phyloP scores from a whole-genome alignment of 2,888 invertebrate species.

The Drosophila mimica region DNA sequence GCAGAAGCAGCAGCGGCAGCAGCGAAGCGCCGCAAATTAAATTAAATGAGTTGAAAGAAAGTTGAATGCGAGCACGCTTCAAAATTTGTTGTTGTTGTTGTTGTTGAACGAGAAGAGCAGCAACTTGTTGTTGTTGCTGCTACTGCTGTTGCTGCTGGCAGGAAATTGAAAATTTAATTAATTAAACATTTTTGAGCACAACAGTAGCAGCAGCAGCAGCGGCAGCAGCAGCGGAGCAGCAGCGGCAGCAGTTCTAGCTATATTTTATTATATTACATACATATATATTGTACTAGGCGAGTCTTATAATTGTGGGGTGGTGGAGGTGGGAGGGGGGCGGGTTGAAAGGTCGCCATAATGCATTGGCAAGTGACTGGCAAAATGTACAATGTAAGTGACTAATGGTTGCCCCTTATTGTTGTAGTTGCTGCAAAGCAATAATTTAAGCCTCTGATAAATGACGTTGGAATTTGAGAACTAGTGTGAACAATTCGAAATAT shows the following conservation, averaged over 20 bases:
- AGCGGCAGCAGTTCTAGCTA: conserved; percentile 42
- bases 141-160: conserved; percentile 48
- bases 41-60: conserved; percentile 82
- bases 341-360: conserved; percentile 54
- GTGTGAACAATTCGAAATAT: conserved; percentile 13
- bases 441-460: conserved; percentile 7
- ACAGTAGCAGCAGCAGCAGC: conserved; percentile 16
- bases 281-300: conserved; percentile 51
- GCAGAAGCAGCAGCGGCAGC: conserved; percentile 31
- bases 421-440: not conserved
- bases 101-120: conserved; percentile 14
- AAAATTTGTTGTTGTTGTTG: conserved; percentile 58
- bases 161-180: conserved; percentile 80
- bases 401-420: conserved; percentile 36
- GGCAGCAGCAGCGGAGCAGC: conserved; percentile 20
- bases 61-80: conserved; percentile 79
- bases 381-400: conserved; percentile 50
- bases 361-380: conserved; percentile 61
- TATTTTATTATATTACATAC: conserved; percentile 70
- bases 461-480: conserved; percentile 10
- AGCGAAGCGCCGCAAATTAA: conserved; percentile 78
- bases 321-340: not conserved
- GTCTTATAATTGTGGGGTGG: conserved; percentile 59
- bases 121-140: conserved; percentile 40
- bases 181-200: conserved; percentile 78